Conservation (phyloP, 2,797 vertebrate species). For the Setipinna tenuifilis region DNA sequence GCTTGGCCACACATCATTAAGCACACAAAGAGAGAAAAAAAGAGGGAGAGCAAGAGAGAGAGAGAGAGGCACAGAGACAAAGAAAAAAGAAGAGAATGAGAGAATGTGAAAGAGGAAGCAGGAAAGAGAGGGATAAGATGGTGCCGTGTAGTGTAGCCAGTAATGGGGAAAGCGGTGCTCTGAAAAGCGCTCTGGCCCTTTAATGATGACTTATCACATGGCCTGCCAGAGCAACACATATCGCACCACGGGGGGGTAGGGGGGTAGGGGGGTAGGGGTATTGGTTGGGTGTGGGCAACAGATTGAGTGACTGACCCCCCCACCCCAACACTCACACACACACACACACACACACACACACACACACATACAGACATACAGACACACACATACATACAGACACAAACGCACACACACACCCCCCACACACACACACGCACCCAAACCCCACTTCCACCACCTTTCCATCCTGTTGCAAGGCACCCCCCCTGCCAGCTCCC, state of each 20-base stretch:
- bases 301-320: conserved; percentile 15
- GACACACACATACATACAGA: not conserved
- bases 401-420: not conserved
- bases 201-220: conserved; percentile 51
- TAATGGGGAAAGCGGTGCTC: conserved; percentile 33
- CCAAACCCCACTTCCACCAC: not conserved
- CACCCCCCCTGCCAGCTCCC: conserved; percentile 6
- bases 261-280: too few relatives aligned
- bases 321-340: conserved; percentile 13
- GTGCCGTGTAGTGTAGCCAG: conserved; percentile 13
- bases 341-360: not conserved
- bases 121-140: not conserved
- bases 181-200: conserved; percentile 32
- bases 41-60: not conserved
- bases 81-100: not conserved
- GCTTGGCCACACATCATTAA: conserved; percentile 14
- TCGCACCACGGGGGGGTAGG: conserved; percentile 23
- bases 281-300: conserved; percentile 1
- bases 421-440: not conserved
- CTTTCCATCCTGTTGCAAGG: not conserved
- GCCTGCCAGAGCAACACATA: conserved; percentile 32
- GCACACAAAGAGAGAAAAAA: not conserved
- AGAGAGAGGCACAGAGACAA: not conserved
- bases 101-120: not conserved
- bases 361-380: not conserved